A percentile compares a stretch with the other conserved stretches of the same genome.
phyloP scores from a whole-genome alignment of 2,113 vertebrate species.

The Caloenas nicobarica region DNA sequence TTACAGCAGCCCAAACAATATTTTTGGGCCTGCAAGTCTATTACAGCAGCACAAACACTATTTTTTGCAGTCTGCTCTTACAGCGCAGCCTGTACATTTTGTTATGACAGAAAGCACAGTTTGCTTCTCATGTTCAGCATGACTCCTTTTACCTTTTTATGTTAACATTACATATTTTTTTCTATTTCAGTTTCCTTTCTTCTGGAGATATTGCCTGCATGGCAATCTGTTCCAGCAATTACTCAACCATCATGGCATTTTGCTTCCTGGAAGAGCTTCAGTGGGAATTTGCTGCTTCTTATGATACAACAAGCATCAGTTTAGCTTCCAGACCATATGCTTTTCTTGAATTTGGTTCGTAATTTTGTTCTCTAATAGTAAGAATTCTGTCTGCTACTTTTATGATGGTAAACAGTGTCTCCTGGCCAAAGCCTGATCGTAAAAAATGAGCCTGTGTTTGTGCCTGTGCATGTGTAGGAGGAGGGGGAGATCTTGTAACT shows the following conservation, averaged over 20 bases:
- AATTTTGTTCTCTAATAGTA: not conserved
- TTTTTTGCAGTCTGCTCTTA: not conserved
- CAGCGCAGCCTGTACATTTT: not conserved
- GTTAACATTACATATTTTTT: not conserved
- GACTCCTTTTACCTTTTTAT: not conserved
- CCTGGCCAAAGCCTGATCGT: not conserved
- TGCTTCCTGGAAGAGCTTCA: constrained; percentile 94
- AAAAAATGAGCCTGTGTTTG: not conserved
- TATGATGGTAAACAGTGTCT: not conserved
- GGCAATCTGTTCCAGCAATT: constrained; percentile 86
- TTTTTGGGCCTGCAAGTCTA: not conserved
- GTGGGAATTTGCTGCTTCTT: constrained; percentile 90
- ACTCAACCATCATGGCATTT: constrained; percentile 88
- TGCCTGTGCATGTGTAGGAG: not conserved
- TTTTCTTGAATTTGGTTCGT: constrained; percentile 94
- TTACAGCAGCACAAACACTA: fast-evolving
- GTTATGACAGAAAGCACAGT: not conserved
- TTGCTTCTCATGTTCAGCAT: not conserved
- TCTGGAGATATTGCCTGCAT: constrained; percentile 88
- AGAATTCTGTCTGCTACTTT: not conserved
- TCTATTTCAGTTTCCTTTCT: constrained; percentile 83
- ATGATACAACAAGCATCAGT: constrained; percentile 76
- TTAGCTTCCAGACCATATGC: constrained; percentile 89
- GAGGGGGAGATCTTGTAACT: not conserved
- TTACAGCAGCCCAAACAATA: not conserved